These are phyloP conservation scores for Benitochromis conjunctus DNA, from an alignment of 2,113 vertebrate genomes.

Conservation along the genomic window DNA sequence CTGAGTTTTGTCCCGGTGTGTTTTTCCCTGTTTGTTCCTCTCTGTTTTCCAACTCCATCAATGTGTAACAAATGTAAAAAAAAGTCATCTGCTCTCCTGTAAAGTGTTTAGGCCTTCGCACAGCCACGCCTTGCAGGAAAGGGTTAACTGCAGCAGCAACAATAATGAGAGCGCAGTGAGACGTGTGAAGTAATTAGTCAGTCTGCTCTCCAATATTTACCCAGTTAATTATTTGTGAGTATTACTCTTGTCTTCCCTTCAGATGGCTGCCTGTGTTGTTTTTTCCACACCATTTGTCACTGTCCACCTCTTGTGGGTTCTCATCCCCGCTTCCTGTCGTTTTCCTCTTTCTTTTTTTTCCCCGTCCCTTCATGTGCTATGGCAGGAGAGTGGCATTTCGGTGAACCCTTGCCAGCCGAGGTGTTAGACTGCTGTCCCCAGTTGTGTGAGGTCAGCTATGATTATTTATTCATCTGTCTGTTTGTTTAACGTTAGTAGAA, in stretches of 20 bases:
- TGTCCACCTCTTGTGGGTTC: conserved; percentile 70
- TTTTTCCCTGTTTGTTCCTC: neutral
- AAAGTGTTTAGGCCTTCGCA: conserved; percentile 7
- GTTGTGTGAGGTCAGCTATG: conserved; percentile 64
- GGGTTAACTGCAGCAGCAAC: conserved; percentile 70
- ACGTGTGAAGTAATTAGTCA: conserved; percentile 78
- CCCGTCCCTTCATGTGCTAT: neutral
- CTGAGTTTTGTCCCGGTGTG: neutral
- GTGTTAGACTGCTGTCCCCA: conserved; percentile 65
- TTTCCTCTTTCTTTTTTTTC: neutral
- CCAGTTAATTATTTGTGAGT: conserved; percentile 82
- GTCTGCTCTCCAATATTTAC: conserved; percentile 79
- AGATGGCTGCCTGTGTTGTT: conserved; percentile 74
- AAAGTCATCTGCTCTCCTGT: conserved; percentile 9
- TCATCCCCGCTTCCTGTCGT: conserved; percentile 44
- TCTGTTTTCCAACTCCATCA: neutral
- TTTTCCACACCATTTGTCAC: conserved; percentile 77
- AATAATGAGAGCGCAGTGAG: conserved; percentile 77
- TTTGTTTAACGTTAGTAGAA: conserved; percentile 39
- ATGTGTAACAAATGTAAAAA: conserved; percentile 3
- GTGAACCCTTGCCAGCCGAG: conserved; percentile 62
- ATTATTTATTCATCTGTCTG: conserved; percentile 69
- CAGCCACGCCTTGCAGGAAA: conserved; percentile 35
- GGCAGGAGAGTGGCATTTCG: conserved; percentile 58
- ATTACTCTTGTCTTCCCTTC: conserved; percentile 77